Base-by-base conservation (phyloP, 2,797 vertebrate species). In the Petrocephalus schoutedeni region DNA sequence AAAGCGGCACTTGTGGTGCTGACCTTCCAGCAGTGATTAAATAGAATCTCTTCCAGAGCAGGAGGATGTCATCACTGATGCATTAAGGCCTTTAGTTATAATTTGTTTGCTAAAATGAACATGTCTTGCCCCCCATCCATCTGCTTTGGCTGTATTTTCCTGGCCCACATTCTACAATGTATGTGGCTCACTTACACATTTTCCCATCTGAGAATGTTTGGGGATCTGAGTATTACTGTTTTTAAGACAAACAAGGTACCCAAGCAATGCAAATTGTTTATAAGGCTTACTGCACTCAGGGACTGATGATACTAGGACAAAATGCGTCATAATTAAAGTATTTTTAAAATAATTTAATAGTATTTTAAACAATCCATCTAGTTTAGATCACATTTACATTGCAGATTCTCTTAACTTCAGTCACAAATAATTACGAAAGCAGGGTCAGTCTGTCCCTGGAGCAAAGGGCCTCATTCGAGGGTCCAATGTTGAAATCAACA, bases 1-100 rank as follows among this genome's bases (percentile, higher is more conserved):
- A 41, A 74, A 74, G 32, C 14, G 0, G 4, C 32, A 74, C 14
- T 74, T 74, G 67, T 74, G 12, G 4, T 41, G 67, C 14, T 74
- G 16, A 77, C 71, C 71, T 77, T 45, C 71, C 16, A n/a, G 71
- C 71, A 77, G 71, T 77, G 71, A 77, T 77, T 77, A 77, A 45
- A 77, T 77, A n/a, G 28, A 16, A 14, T 45, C 71, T 77, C 71
- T 77, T 77, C 16, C 71, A 77, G 36, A 77, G 67, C 36, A 10
- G 67, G 71, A 77, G 71, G 41, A 77, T 77, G 71, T 77, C 71
- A 77, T 77, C 71, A 9, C 16, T 77, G 16, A 77, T 77, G 71
- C 71, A 77, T 41, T 77, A 77, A n/a, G 32, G 71, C 71, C 36
- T 77, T n/a, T 45, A 45, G 36, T 77, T 77, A 45, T 77, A 77